Conservation (phyloP, 1,140 invertebrate genomes). For the Notospermus geniculatus region DNA sequence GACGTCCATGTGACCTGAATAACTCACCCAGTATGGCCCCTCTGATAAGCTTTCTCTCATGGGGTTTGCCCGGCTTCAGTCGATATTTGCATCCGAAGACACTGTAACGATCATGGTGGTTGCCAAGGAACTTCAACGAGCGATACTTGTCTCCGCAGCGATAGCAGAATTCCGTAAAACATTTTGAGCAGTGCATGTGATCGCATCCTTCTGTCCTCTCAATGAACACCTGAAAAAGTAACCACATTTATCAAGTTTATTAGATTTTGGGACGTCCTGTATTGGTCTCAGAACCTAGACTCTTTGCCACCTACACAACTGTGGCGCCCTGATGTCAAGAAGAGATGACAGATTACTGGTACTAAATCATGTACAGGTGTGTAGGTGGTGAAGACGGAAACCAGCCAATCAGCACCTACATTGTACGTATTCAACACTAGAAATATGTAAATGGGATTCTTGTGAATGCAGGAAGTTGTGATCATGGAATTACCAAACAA, state of each 20-base stretch:
- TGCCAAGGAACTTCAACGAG: conserved; percentile 52
- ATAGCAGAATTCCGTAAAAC: conserved; percentile 57
- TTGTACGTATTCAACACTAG: too few relatives aligned
- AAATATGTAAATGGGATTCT: too few relatives aligned
- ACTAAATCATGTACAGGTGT: too few relatives aligned
- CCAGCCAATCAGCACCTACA: too few relatives aligned
- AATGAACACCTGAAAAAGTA: conserved; percentile 52
- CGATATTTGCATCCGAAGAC: conserved; percentile 57
- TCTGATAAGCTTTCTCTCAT: conserved; percentile 49
- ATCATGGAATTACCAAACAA: too few relatives aligned
- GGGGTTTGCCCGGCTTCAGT: conserved; percentile 50
- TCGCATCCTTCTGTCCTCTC: conserved; percentile 56
- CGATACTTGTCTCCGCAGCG: conserved; percentile 54
- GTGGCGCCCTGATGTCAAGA: too few relatives aligned
- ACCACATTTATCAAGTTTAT: not conserved
- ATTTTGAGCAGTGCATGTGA: conserved; percentile 56
- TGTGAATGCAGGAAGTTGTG: too few relatives aligned
- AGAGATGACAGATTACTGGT: too few relatives aligned
- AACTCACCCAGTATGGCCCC: conserved; percentile 54
- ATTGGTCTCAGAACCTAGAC: too few relatives aligned
- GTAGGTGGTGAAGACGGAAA: too few relatives aligned
- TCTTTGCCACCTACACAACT: too few relatives aligned
- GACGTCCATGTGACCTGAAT: not conserved
- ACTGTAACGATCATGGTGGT: conserved; percentile 55
- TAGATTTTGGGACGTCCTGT: too few relatives aligned